These are phyloP conservation scores for Rhagoletis zephyria DNA, from an alignment of 1,140 invertebrate genomes.

Conservation along the genomic window DNA sequence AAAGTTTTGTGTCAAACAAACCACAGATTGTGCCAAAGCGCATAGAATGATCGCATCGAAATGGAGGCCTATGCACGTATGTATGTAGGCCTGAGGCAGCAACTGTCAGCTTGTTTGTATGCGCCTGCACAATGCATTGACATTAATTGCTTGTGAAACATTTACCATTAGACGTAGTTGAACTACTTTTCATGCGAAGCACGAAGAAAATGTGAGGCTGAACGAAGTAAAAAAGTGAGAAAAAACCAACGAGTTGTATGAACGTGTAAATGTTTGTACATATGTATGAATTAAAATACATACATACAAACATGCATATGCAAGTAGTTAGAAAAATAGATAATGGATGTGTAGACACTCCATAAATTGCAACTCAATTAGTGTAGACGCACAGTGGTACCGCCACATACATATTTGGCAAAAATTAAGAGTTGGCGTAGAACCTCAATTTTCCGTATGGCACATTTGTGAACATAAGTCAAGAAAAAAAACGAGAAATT, in stretches of 20 bases:
- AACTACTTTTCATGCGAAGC: constrained; percentile 41
- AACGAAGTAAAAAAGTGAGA: neutral
- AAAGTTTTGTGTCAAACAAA: constrained; percentile 25
- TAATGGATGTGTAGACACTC: neutral
- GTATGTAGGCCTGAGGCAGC: neutral
- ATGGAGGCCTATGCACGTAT: neutral
- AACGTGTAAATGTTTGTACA: too few species aligned
- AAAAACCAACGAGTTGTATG: too few species aligned
- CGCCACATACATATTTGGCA: too few species aligned
- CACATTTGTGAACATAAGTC: too few species aligned
- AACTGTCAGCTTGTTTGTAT: constrained; percentile 6
- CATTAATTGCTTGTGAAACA: constrained; percentile 52
- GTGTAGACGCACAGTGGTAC: too few species aligned
- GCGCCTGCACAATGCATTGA: constrained; percentile 11
- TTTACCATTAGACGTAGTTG: constrained; percentile 44
- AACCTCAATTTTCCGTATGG: too few species aligned
- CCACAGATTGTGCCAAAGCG: constrained; percentile 25
- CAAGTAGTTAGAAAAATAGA: neutral
- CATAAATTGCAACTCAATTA: too few species aligned
- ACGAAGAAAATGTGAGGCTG: neutral
- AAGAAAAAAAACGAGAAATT: too few species aligned
- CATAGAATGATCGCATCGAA: neutral
- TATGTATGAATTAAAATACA: too few species aligned
- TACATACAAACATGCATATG: neutral
- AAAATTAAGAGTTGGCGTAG: too few species aligned